phyloP scores from a whole-genome alignment of 2,113 vertebrate species.

The Oncorhynchus kisutch region DNA sequence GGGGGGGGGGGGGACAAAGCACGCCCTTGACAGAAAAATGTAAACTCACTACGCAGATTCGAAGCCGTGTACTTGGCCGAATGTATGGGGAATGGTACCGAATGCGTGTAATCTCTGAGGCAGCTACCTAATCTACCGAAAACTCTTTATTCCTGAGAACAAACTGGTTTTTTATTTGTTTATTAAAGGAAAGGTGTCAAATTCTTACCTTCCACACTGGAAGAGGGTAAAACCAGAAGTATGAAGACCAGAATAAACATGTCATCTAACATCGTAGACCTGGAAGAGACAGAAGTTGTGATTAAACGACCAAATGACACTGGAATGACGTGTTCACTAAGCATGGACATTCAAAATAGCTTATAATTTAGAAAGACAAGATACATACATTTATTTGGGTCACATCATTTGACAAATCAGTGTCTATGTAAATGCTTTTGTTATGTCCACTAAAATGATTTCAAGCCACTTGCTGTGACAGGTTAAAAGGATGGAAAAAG shows the following conservation, averaged over 20 bases:
- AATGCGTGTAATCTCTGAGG: background rate
- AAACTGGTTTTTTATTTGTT: background rate
- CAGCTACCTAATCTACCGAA: background rate
- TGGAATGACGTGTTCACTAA: too few relatives aligned
- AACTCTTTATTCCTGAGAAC: background rate
- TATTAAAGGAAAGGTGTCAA: too few relatives aligned
- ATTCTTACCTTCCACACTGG: slow-evolving; percentile 83
- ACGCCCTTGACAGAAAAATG: background rate
- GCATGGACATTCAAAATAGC: too few relatives aligned
- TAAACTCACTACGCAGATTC: slow-evolving; percentile 2
- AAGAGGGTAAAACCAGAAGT: slow-evolving; percentile 76
- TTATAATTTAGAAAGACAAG: too few relatives aligned
- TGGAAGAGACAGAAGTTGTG: slow-evolving; percentile 42
- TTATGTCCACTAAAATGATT: background rate
- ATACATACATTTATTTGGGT: too few relatives aligned
- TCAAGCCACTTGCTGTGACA: background rate
- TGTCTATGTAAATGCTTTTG: background rate
- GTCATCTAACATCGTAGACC: slow-evolving; percentile 77
- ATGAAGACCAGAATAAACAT: slow-evolving; percentile 82
- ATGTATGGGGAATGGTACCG: too few relatives aligned
- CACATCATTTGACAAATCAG: background rate
- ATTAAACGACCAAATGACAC: background rate
- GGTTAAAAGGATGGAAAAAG: background rate
- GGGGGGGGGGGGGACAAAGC: background rate
- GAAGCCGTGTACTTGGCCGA: background rate